Conservation (phyloP, 2,113 vertebrate genomes). For the Tetrax tetrax region DNA sequence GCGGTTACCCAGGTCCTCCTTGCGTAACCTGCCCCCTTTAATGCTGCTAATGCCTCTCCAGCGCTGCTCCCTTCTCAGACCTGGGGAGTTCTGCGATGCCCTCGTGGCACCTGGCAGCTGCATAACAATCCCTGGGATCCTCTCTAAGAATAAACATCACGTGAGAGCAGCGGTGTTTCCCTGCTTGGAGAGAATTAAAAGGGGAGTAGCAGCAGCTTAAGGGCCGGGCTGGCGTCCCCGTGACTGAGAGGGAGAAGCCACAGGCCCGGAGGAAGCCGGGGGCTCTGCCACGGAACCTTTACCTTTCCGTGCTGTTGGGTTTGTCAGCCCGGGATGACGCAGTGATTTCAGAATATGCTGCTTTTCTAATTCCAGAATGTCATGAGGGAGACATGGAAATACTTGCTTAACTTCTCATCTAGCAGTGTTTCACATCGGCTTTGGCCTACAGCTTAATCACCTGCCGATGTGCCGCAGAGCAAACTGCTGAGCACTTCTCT, state of each 20-base stretch:
- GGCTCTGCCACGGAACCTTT: background rate
- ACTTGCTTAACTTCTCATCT: background rate
- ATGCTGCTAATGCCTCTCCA: rapidly evolving
- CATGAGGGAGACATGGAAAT: rapidly evolving
- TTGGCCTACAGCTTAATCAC: background rate
- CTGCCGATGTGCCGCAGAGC: rapidly evolving
- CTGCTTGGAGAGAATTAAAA: background rate
- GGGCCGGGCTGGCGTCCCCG: background rate
- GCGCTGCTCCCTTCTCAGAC: background rate
- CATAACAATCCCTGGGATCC: conserved; percentile 34
- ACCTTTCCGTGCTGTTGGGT: background rate
- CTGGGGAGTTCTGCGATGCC: background rate
- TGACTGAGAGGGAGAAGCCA: background rate
- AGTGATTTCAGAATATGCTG: background rate
- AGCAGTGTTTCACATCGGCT: background rate
- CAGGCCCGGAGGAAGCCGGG: background rate
- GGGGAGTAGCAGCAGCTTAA: background rate
- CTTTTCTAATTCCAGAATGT: rapidly evolving
- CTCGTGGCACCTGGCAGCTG: background rate
- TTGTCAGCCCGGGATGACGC: rapidly evolving
- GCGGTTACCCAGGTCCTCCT: background rate
- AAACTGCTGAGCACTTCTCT: background rate
- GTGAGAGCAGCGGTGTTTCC: conserved; percentile 20
- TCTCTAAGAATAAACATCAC: conserved; percentile 26
- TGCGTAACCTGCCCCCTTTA: background rate